Conservation (phyloP, 2,797 vertebrate species). For the Fringilla coelebs region DNA sequence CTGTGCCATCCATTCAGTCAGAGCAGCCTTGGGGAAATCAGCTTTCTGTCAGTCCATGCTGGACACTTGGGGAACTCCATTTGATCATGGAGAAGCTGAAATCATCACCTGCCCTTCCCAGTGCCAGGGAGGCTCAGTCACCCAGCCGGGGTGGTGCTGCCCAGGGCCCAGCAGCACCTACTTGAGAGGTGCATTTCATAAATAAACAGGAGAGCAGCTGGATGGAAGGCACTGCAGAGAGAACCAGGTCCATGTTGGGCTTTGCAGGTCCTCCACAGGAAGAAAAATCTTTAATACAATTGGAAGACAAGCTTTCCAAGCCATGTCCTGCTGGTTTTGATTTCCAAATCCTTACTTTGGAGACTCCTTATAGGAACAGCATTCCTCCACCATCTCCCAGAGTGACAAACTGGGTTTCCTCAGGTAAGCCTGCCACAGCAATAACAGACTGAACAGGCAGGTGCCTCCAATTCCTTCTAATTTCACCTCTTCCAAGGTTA, state of each 20-base stretch:
- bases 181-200: not conserved
- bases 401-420: not conserved
- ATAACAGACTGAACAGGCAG: not conserved
- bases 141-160: too few species aligned
- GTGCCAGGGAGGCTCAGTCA: not conserved
- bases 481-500: not conserved
- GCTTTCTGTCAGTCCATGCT: not conserved
- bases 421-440: not conserved
- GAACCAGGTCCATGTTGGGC: not conserved
- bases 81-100: not conserved
- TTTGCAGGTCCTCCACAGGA: not conserved
- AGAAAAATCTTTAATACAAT: not conserved
- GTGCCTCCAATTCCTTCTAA: not conserved
- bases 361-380: not conserved
- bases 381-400: not conserved
- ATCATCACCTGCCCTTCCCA: not conserved
- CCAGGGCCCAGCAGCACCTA: not conserved
- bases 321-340: not conserved
- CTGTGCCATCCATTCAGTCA: not conserved
- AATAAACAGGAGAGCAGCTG: not conserved
- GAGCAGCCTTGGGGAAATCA: constrained; percentile 53
- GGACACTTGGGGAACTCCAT: not conserved
- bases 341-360: not conserved
- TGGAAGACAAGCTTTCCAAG: not conserved
- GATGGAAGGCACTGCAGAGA: not conserved